These are phyloP conservation scores for Characodon lateralis DNA, from an alignment of 2,797 vertebrate genomes.

Conservation along the genomic window DNA sequence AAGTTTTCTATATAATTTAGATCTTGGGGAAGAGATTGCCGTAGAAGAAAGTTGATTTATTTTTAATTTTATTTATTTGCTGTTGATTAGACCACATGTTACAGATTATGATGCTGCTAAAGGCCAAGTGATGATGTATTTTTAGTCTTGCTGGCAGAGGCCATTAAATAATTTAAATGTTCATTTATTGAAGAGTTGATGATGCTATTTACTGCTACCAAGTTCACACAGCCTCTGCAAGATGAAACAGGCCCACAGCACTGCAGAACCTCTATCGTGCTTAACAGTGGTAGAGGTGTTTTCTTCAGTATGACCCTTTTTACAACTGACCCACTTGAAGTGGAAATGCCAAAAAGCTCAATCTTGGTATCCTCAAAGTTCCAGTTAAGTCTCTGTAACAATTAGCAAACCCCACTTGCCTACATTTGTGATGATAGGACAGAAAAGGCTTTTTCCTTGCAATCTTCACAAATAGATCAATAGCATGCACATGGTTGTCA, in stretches of 20 bases:
- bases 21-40: background rate
- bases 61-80: background rate
- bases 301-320: background rate
- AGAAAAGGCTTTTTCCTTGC: too few relatives aligned
- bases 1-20: background rate
- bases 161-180: background rate
- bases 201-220: background rate
- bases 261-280: background rate
- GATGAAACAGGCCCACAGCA: background rate
- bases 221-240: background rate
- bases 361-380: background rate
- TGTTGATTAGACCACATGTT: background rate
- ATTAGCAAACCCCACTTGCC: too few relatives aligned
- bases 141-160: background rate
- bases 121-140: background rate
- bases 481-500: background rate
- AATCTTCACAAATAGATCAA: too few relatives aligned
- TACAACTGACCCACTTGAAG: background rate
- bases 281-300: background rate
- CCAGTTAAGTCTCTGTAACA: too few relatives aligned
- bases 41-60: background rate
- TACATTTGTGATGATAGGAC: too few relatives aligned
- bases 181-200: background rate
- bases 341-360: background rate
- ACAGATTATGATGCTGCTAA: background rate